Evolutionary conservation across 2,888 invertebrate species (phyloP).

Genomic region (Ophion costatus): DNA sequence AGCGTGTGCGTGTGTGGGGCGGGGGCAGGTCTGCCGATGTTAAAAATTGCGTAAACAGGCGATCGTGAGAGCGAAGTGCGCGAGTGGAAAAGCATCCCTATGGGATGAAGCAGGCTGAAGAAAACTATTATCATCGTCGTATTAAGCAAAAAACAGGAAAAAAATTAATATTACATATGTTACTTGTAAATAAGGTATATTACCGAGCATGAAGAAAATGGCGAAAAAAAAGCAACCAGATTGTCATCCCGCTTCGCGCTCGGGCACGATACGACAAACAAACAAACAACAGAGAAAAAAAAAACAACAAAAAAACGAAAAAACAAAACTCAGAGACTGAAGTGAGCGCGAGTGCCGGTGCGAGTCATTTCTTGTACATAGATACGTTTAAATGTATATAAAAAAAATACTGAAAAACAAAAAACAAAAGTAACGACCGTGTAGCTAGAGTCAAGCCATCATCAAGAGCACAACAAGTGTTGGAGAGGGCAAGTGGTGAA

Average conservation of each 20-base stretch:
- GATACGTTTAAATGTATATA: conserved; percentile 83
- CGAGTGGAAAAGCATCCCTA: conserved; percentile 23
- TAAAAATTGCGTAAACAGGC: conserved; percentile 21
- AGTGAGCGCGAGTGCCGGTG: conserved; percentile 79
- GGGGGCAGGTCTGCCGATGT: not conserved
- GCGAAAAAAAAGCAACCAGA: conserved; percentile 62
- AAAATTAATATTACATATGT: conserved; percentile 67
- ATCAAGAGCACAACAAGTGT: conserved; percentile 68
- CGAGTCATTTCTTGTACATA: conserved; percentile 83
- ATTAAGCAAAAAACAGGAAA: conserved; percentile 72
- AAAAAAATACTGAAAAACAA: conserved; percentile 64
- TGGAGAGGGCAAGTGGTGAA: conserved; percentile 36
- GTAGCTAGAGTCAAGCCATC: conserved; percentile 70
- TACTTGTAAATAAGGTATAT: conserved; percentile 82
- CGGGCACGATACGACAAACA: conserved; percentile 61
- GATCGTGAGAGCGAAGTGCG: conserved; percentile 28
- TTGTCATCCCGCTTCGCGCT: conserved; percentile 75
- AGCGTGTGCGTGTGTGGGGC: conserved; percentile 24
- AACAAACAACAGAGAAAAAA: conserved; percentile 32
- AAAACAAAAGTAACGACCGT: conserved; percentile 59
- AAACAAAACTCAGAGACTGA: conserved; percentile 77
- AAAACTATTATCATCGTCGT: conserved; percentile 76
- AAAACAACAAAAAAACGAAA: conserved; percentile 22
- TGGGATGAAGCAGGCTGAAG: conserved; percentile 51
- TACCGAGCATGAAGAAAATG: conserved; percentile 72